A percentile compares a stretch with the other conserved stretches of the same genome.
phyloP scores from a whole-genome alignment of 2,888 invertebrate species.

The Cephalotes varians region DNA sequence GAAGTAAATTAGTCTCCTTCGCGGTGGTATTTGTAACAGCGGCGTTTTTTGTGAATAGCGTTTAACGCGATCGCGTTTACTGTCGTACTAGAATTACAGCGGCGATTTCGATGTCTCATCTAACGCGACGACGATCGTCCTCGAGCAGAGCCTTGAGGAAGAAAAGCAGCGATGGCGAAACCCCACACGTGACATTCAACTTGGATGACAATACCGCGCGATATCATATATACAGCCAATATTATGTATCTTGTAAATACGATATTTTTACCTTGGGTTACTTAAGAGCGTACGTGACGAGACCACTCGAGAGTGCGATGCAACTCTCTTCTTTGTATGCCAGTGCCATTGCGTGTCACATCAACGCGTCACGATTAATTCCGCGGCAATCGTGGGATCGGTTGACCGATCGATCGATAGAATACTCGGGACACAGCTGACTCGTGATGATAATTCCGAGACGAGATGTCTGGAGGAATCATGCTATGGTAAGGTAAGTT shows the following conservation, averaged over 20 bases:
- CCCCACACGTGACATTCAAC: conserved; percentile 30
- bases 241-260: conserved; percentile 50
- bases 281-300: conserved; percentile 48
- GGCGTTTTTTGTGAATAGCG: conserved; percentile 14
- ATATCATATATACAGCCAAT: conserved; percentile 41
- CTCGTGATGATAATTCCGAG: not conserved
- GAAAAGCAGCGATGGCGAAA: conserved; percentile 19
- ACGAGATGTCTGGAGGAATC: not conserved
- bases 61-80: conserved; percentile 13
- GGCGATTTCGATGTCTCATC: conserved; percentile 17
- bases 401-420: not conserved
- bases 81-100: conserved; percentile 13
- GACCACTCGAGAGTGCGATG: conserved; percentile 22
- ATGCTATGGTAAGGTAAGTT: conserved; percentile 17
- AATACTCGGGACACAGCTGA: not conserved
- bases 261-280: conserved; percentile 54
- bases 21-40: conserved; percentile 1
- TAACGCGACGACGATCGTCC: conserved; percentile 19
- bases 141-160: conserved; percentile 10
- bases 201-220: conserved; percentile 51
- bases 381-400: conserved; percentile 3
- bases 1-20: not conserved
- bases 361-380: conserved; percentile 35
- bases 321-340: conserved; percentile 34
- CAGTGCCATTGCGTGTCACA: conserved; percentile 49